These are phyloP conservation scores for Drosophila nigromelanica DNA, from an alignment of 1,140 invertebrate genomes.

Conservation along the genomic window DNA sequence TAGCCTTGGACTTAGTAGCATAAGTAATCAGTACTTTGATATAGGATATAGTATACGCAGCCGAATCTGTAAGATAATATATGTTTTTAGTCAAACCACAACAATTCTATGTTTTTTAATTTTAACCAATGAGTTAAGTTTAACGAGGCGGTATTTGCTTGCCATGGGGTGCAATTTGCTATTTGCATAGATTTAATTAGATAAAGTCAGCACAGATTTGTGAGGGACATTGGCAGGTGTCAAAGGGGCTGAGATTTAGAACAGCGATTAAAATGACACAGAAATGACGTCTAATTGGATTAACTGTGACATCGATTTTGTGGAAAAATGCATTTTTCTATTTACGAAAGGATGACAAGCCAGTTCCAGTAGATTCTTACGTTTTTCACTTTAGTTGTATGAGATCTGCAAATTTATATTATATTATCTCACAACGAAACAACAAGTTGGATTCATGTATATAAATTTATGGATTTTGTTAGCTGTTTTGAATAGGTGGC, in stretches of 20 bases:
- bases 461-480: too few species aligned
- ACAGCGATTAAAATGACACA: constrained; percentile 31
- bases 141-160: not conserved
- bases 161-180: not conserved
- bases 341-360: too few species aligned
- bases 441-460: too few species aligned
- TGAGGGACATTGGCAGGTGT: constrained; percentile 1
- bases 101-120: not conserved
- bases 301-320: constrained; percentile 6
- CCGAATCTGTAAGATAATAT: too few species aligned
- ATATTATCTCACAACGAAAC: too few species aligned
- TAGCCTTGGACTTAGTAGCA: constrained; percentile 12
- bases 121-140: not conserved
- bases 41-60: not conserved
- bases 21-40: not conserved
- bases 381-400: too few species aligned
- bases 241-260: constrained; percentile 27
- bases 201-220: constrained; percentile 23
- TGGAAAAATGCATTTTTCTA: not conserved
- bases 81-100: too few species aligned
- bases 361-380: too few species aligned
- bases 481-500: too few species aligned
- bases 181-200: constrained; percentile 66
- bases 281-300: constrained; percentile 47
- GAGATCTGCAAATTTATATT: too few species aligned